A percentile compares a stretch with the other conserved stretches of the same genome.
These are phyloP conservation scores for Meiosimyza decipiens DNA, from an alignment of 2,888 invertebrate genomes.

Conservation along the genomic window DNA sequence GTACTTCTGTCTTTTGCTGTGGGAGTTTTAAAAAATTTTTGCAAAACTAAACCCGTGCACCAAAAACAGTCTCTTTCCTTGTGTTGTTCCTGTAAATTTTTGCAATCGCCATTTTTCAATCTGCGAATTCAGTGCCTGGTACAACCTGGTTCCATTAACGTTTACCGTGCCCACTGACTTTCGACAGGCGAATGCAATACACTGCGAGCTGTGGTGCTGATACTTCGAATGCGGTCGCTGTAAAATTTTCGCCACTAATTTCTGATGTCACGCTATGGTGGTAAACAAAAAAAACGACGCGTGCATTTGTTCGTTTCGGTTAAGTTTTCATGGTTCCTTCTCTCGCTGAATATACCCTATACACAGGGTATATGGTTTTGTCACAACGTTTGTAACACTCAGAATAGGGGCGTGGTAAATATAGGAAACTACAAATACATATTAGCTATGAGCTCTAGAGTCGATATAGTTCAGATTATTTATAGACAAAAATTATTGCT, in stretches of 20 bases:
- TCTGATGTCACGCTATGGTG: slow-evolving; percentile 41
- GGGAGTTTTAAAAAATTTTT: slow-evolving; percentile 18
- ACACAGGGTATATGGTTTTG: too few relatives aligned
- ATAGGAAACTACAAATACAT: too few relatives aligned
- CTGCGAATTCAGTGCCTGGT: slow-evolving; percentile 24
- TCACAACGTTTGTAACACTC: too few relatives aligned
- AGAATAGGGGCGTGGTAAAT: too few relatives aligned
- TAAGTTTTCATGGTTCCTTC: too few relatives aligned
- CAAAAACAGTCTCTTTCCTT: not conserved
- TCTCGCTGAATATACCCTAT: too few relatives aligned
- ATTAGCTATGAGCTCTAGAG: too few relatives aligned
- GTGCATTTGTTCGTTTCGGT: not conserved
- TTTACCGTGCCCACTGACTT: not conserved
- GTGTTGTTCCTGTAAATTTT: not conserved
- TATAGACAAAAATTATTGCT: too few relatives aligned
- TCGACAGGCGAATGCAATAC: not conserved
- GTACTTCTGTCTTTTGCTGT: not conserved
- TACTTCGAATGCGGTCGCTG: slow-evolving; percentile 28
- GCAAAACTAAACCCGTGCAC: slow-evolving; percentile 2
- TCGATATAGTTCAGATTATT: too few relatives aligned
- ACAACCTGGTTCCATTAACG: slow-evolving; percentile 32
- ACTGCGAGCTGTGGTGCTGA: not conserved
- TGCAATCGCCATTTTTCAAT: slow-evolving; percentile 25
- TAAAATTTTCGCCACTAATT: slow-evolving; percentile 39
- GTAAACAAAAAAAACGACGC: slow-evolving; percentile 24